phyloP scores from a whole-genome alignment of 2,888 invertebrate species.

The Drosophila kuntzei region DNA sequence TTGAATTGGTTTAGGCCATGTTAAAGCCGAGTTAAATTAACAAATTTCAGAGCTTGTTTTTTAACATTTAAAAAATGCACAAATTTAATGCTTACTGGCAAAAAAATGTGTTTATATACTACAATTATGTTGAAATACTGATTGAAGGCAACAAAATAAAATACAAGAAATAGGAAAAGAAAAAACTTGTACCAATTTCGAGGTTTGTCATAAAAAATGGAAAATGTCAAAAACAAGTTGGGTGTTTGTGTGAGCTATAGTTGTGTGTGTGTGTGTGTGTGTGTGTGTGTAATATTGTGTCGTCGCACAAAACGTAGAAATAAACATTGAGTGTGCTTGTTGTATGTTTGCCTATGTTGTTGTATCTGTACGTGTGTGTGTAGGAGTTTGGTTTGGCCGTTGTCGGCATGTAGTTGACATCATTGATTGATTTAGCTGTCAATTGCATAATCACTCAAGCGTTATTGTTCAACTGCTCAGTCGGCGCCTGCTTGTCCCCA shows the following conservation, averaged over 20 bases:
- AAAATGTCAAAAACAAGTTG: conserved; percentile 80
- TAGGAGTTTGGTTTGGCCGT: conserved; percentile 44
- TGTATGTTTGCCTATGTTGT: conserved; percentile 42
- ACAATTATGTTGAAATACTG: neutral
- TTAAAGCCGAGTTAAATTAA: conserved; percentile 39
- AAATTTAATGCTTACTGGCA: conserved; percentile 16
- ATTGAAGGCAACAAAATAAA: conserved; percentile 14
- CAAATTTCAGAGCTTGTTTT: conserved; percentile 9
- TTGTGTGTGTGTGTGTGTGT: neutral
- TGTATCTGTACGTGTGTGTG: conserved; percentile 24
- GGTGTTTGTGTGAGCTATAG: conserved; percentile 3
- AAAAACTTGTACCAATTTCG: conserved; percentile 68
- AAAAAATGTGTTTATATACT: neutral
- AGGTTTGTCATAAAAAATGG: conserved; percentile 80
- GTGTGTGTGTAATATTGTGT: conserved; percentile 25
- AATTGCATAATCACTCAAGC: conserved; percentile 84
- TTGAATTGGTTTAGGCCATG: neutral
- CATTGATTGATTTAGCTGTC: conserved; percentile 85
- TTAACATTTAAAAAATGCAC: conserved; percentile 9
- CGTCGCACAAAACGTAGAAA: conserved; percentile 48
- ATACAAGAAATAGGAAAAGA: conserved; percentile 11
- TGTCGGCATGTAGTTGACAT: conserved; percentile 82
- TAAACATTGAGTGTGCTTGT: conserved; percentile 55
- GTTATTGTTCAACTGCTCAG: conserved; percentile 80
- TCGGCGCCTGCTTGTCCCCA: conserved; percentile 46